A percentile compares a stretch with the other conserved stretches of the same genome.
phyloP scores from a whole-genome alignment of 2,797 vertebrate genomes.

The Aplochiton taeniatus region DNA sequence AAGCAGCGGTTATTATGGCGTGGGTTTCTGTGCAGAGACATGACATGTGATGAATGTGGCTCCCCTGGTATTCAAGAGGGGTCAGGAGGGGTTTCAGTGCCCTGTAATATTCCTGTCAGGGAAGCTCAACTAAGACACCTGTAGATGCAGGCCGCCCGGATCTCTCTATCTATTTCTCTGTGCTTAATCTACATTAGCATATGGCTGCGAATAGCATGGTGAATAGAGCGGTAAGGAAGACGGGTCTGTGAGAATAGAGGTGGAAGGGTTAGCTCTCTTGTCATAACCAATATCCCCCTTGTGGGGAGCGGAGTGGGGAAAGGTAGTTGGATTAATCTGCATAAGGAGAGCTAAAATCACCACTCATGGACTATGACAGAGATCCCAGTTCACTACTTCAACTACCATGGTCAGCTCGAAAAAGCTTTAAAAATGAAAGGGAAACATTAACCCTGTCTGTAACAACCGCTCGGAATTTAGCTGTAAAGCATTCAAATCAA shows the following conservation, averaged over 20 bases:
- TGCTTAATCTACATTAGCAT: constrained; percentile 62
- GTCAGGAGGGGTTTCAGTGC: constrained; percentile 50
- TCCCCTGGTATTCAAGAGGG: constrained; percentile 38
- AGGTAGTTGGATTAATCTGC: constrained; percentile 67
- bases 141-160: constrained; percentile 46
- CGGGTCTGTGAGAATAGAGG: constrained; percentile 58
- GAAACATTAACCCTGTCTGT: constrained; percentile 58
- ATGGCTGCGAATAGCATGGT: constrained; percentile 54
- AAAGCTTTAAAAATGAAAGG: constrained; percentile 73
- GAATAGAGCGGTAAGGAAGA: constrained; percentile 49
- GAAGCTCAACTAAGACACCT: constrained; percentile 58
- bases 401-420: constrained; percentile 56
- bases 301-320: constrained; percentile 62
- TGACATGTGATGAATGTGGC: too few relatives aligned
- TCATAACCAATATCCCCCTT: constrained; percentile 71
- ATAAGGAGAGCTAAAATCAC: constrained; percentile 73
- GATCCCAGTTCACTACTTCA: constrained; percentile 66
- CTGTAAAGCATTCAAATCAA: too few relatives aligned
- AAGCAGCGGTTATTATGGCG: too few relatives aligned
- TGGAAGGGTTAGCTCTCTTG: constrained; percentile 63
- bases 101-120: constrained; percentile 55
- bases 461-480: too few relatives aligned
- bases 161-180: constrained; percentile 43
- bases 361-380: constrained; percentile 69
- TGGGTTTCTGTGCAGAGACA: too few relatives aligned